Base-by-base conservation (phyloP, 2,888 invertebrate species). In the Lepidochrysops patricia region DNA sequence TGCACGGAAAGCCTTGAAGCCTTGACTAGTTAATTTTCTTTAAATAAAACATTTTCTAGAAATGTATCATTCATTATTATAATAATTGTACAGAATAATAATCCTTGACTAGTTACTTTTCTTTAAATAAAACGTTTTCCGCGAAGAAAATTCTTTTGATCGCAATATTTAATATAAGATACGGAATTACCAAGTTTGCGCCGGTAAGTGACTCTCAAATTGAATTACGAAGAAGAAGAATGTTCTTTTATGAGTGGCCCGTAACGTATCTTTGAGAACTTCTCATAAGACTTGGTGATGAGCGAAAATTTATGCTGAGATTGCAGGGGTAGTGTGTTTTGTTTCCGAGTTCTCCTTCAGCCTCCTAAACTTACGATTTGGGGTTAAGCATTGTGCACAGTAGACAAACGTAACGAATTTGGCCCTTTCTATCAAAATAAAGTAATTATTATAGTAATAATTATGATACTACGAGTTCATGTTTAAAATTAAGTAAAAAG, bases 311-410 rank as follows among this genome's bases (percentile, higher is more conserved):
- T 35, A 29, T 29, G 27, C 52, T 4, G 54, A 37, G 26, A 60
- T 56, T 57, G 49, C 35, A 15, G 2, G 9, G 27, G 32, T 23
- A 34, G 19, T 57, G 37, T 57, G 37, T 57, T 57, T 54, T 57
- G 43, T 60, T 57, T 52, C 34, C 58, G 59, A 43, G 2, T 43
- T 43, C 19, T n/a, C 43, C 43, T 19, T 43, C 19, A 5, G 19
- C 23, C 43, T 43, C 43, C 9, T 4, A 12, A 34, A 43, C 43
- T 43, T 43, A 19, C 19, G 23, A 23, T n/a, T n/a, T n/a, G n/a
- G n/a, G n/a, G n/a, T n/a, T n/a, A n/a, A n/a, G n/a, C n/a, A n/a
- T n/a, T n/a, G n/a, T n/a, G n/a, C n/a, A n/a, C n/a, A n/a, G n/a
- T n/a, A n/a, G n/a, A n/a, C n/a, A n/a, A n/a, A n/a, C n/a, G n/a